Conservation (phyloP, 1,140 invertebrate species). For the Tetramorium simillimum region DNA sequence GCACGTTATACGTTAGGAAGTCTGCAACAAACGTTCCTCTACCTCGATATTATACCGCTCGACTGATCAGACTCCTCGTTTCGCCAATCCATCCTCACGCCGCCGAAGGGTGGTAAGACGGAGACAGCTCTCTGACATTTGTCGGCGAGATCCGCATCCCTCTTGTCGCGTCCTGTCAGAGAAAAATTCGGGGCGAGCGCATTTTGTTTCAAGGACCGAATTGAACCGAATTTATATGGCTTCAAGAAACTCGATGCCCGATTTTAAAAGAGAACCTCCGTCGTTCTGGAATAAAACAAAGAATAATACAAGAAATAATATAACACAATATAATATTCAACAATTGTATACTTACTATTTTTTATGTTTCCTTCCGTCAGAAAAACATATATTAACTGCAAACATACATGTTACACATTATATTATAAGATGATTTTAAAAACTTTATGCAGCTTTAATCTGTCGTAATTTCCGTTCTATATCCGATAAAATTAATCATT, state of each 20-base stretch:
- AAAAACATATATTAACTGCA: too few species aligned
- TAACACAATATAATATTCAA: background rate
- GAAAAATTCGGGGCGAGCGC: conserved; percentile 37
- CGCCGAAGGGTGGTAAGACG: conserved; percentile 51
- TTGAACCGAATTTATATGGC: background rate
- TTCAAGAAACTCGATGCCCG: background rate
- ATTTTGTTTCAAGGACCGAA: conserved; percentile 32
- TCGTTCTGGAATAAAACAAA: background rate
- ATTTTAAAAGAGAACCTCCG: background rate
- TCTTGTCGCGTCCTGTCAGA: background rate
- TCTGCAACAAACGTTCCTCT: conserved; percentile 11
- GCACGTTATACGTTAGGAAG: conserved; percentile 18
- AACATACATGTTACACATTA: too few species aligned
- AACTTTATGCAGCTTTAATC: too few species aligned
- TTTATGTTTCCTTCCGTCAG: background rate
- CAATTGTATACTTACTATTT: background rate
- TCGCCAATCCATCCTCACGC: conserved; percentile 72
- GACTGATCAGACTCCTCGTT: conserved; percentile 72
- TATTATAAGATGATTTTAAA: too few species aligned
- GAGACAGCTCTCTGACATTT: conserved; percentile 39
- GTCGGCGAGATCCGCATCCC: conserved; percentile 17
- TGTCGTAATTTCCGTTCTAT: too few species aligned
- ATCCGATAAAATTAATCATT: too few species aligned
- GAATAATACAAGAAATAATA: background rate
- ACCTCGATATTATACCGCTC: conserved; percentile 72